Conservation (phyloP, 2,113 vertebrate species). For the Sceloporus undulatus region DNA sequence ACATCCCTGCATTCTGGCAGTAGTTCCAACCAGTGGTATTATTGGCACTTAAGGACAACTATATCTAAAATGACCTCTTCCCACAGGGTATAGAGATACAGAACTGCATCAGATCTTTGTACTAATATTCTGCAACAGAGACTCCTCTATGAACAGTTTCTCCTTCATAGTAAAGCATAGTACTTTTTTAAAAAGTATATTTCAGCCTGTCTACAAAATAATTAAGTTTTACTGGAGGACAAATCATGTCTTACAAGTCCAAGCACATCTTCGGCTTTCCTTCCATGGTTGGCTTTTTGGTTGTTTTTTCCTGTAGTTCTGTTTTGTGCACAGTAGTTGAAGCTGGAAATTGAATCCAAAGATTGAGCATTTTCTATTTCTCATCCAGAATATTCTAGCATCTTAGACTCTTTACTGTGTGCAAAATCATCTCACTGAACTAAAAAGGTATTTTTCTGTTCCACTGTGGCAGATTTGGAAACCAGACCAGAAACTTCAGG, state of each 20-base stretch:
- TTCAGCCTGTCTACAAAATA: slow-evolving; percentile 65
- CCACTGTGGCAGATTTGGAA: slow-evolving; percentile 88
- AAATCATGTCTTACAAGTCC: slow-evolving; percentile 67
- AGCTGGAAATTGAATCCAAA: slow-evolving; percentile 17
- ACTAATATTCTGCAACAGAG: slow-evolving; percentile 72
- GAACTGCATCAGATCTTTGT: slow-evolving; percentile 53
- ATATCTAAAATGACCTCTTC: slow-evolving; percentile 65
- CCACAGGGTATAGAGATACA: slow-evolving; percentile 54
- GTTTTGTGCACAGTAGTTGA: slow-evolving; percentile 62
- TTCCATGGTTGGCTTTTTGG: slow-evolving; percentile 46
- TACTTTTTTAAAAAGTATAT: slow-evolving; percentile 51
- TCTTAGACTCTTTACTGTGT: slow-evolving; percentile 62
- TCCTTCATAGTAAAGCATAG: slow-evolving; percentile 42
- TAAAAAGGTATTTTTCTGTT: slow-evolving; percentile 77
- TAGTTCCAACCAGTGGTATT: slow-evolving; percentile 63
- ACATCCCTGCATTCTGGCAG: slow-evolving; percentile 66
- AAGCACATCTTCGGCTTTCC: slow-evolving; percentile 62
- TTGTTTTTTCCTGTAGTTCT: slow-evolving; percentile 38
- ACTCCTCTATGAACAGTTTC: slow-evolving; percentile 57
- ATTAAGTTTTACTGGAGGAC: slow-evolving; percentile 62
- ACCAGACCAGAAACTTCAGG: slow-evolving; percentile 90
- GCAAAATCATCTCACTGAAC: slow-evolving; percentile 72
- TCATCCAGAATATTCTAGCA: slow-evolving; percentile 42
- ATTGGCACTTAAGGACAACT: slow-evolving; percentile 63
- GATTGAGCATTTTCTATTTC: slow-evolving; percentile 51